These are phyloP conservation scores for Periophthalmodon schlosseri DNA, from an alignment of 2,113 vertebrate species.

Conservation along the genomic window DNA sequence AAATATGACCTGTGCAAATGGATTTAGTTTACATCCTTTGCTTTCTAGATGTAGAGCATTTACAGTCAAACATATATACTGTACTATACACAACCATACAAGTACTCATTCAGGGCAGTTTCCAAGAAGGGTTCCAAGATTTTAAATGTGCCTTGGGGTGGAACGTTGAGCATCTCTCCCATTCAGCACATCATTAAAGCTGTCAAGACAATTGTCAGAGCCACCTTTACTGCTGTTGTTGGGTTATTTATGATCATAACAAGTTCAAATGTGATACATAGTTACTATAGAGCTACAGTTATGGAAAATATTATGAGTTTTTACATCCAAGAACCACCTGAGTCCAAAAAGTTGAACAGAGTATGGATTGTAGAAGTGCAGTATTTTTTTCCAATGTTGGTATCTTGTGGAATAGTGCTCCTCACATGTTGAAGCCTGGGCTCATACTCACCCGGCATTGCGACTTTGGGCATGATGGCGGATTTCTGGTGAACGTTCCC, in stretches of 20 bases:
- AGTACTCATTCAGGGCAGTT: not conserved
- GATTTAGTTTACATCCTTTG: not conserved
- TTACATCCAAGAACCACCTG: not conserved
- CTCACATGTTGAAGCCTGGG: not conserved
- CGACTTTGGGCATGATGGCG: constrained; percentile 78
- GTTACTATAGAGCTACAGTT: not conserved
- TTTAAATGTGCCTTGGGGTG: not conserved
- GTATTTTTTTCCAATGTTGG: not conserved
- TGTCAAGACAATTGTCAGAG: constrained; percentile 19
- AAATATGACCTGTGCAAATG: not conserved
- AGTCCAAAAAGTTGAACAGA: not conserved
- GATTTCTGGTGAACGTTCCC: constrained; percentile 45
- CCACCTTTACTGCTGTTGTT: not conserved
- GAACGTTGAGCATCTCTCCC: no score
- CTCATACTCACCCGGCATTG: constrained; percentile 82
- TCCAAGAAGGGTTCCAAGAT: not conserved
- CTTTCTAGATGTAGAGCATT: not conserved
- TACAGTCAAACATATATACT: constrained; percentile 4
- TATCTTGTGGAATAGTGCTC: constrained; percentile 1
- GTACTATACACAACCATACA: not conserved
- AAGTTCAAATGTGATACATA: constrained; percentile 2
- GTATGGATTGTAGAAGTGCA: not conserved
- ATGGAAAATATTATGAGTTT: not conserved
- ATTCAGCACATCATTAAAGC: constrained; percentile 14
- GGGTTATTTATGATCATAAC: constrained; percentile 22